Evolutionary conservation across 2,797 vertebrate genomes (phyloP).

Genomic region (Scolopax rusticola): DNA sequence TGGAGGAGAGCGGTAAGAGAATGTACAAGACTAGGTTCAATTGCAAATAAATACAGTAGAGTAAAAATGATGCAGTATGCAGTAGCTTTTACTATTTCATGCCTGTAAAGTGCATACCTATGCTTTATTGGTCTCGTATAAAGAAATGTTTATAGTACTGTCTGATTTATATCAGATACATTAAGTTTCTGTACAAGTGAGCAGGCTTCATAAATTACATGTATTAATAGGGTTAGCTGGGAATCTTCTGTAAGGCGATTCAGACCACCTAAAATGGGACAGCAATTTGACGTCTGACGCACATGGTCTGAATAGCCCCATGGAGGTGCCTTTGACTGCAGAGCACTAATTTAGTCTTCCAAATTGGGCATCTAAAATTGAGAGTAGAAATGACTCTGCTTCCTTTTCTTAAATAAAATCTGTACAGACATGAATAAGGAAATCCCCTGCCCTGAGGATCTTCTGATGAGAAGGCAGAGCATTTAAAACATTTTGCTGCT

Average conservation of each 20-base stretch:
- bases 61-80: not conserved
- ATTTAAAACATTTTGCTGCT: not conserved
- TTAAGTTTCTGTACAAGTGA: not conserved
- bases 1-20: not conserved
- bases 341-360: not conserved
- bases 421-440: not conserved
- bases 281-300: not conserved
- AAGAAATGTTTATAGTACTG: not conserved
- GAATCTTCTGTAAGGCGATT: not conserved
- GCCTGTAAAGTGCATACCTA: not conserved
- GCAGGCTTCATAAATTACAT: not conserved
- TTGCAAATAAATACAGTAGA: not conserved
- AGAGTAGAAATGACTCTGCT: not conserved
- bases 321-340: not conserved
- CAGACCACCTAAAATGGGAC: not conserved
- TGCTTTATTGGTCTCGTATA: not conserved
- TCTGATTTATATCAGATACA: not conserved
- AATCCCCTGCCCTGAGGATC: not conserved
- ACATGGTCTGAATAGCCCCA: not conserved
- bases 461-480: not conserved
- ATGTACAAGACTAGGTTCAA: not conserved
- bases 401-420: not conserved
- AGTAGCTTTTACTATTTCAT: not conserved
- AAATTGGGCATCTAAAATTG: not conserved
- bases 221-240: not conserved